A percentile compares a stretch with the other conserved stretches of the same genome.
These are phyloP conservation scores for Antedon mediterranea DNA, from an alignment of 53 echinoderm and acorn worm species.

Conservation along the genomic window DNA sequence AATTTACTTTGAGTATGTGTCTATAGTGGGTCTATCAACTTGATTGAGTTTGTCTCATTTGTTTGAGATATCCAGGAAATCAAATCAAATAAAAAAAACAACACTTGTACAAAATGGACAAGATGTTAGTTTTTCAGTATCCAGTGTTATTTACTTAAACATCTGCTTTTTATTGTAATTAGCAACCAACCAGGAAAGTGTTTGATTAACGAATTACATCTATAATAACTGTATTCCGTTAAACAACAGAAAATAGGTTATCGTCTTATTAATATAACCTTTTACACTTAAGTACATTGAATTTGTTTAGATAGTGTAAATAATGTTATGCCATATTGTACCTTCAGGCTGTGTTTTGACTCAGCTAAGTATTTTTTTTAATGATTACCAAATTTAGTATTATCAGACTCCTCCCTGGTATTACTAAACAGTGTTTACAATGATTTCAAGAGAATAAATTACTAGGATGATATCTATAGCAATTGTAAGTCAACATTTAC, in stretches of 20 bases:
- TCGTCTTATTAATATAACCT: background rate
- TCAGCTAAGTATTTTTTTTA: too few relatives aligned
- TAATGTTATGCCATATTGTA: too few relatives aligned
- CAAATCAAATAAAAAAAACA: background rate
- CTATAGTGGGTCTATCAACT: too few relatives aligned
- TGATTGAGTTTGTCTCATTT: background rate
- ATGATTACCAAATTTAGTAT: too few relatives aligned
- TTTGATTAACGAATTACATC: background rate
- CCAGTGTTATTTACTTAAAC: background rate
- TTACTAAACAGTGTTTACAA: too few relatives aligned
- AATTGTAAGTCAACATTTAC: too few relatives aligned
- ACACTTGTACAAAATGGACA: background rate
- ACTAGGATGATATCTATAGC: too few relatives aligned
- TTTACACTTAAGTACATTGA: background rate
- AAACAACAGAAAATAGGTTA: background rate
- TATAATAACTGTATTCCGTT: background rate
- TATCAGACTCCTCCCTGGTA: too few relatives aligned
- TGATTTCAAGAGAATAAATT: too few relatives aligned
- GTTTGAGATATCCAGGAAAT: background rate
- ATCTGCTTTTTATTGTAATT: background rate
- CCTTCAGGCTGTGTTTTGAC: too few relatives aligned
- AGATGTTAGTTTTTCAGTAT: background rate
- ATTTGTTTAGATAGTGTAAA: too few relatives aligned
- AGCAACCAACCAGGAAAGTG: slow-evolving; percentile 1
- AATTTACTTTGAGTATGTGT: too few relatives aligned